A percentile compares a stretch with the other conserved stretches of the same genome.
Conservation (phyloP, 2,797 vertebrate species). For the Melanotaenia trifasciata region DNA sequence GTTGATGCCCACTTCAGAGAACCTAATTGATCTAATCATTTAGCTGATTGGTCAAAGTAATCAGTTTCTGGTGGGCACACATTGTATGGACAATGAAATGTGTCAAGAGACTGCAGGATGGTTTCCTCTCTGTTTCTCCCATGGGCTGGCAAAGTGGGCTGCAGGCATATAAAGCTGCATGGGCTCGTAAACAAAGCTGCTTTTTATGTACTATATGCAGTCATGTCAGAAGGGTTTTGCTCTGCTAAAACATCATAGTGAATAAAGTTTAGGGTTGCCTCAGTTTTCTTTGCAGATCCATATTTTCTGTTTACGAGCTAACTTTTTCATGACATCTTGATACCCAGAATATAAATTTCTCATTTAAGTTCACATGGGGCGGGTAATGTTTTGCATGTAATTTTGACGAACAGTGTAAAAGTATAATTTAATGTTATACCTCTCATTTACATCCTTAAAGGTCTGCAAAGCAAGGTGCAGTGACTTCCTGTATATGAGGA, state of each 20-base stretch:
- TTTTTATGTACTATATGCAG: slow-evolving; percentile 13
- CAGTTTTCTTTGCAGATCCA: slow-evolving; percentile 33
- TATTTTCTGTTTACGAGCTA: slow-evolving; percentile 55
- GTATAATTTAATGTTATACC: slow-evolving; percentile 54
- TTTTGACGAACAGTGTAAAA: slow-evolving; percentile 67
- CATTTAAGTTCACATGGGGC: slow-evolving; percentile 24
- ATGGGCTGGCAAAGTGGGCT: slow-evolving; percentile 11
- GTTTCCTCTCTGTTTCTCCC: slow-evolving; percentile 34
- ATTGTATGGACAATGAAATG: slow-evolving; percentile 75
- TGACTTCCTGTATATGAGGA: slow-evolving; percentile 74
- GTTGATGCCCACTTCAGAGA: slow-evolving; percentile 73
- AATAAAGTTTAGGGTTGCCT: slow-evolving; percentile 37
- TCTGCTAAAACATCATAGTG: slow-evolving; percentile 15
- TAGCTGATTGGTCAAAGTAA: slow-evolving; percentile 82
- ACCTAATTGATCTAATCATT: slow-evolving; percentile 86
- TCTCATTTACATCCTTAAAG: slow-evolving; percentile 73
- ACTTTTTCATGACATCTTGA: slow-evolving; percentile 49
- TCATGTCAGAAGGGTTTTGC: slow-evolving; percentile 17
- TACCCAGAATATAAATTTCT: slow-evolving; percentile 47
- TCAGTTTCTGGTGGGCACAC: slow-evolving; percentile 79
- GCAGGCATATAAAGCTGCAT: not conserved
- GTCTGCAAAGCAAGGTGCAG: slow-evolving; percentile 62
- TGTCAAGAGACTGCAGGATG: slow-evolving; percentile 64
- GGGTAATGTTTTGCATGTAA: slow-evolving; percentile 59
- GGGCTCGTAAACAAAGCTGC: not conserved